Evolutionary conservation across 1,140 invertebrate species (phyloP).

Genomic region (Coptotermes formosanus): DNA sequence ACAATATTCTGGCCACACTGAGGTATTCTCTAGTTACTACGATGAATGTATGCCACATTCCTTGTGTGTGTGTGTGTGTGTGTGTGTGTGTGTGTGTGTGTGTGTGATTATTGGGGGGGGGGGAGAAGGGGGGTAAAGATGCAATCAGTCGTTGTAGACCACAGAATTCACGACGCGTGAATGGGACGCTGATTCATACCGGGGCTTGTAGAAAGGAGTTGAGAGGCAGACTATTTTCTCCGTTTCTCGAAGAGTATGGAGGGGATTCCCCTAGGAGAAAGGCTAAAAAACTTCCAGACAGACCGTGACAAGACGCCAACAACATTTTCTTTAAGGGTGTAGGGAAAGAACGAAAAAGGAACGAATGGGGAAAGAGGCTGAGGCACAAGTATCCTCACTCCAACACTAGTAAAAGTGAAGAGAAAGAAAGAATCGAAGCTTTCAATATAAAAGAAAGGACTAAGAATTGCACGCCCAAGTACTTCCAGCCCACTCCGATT

Average conservation of each 20-base stretch:
- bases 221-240: not conserved
- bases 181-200: not conserved
- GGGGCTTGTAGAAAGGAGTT: not conserved
- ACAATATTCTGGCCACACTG: no score
- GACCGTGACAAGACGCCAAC: slow-evolving; percentile 16
- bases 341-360: not conserved
- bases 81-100: no score
- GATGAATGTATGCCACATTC: no score
- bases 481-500: not conserved
- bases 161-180: not conserved
- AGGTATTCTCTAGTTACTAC: no score
- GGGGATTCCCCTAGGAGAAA: not conserved
- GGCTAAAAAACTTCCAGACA: not conserved
- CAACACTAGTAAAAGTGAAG: not conserved
- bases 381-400: not conserved
- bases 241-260: not conserved
- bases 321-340: not conserved
- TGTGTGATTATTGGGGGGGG: no score
- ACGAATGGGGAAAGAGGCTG: not conserved
- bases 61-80: no score
- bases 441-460: not conserved
- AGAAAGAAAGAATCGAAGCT: not conserved
- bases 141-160: not conserved
- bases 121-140: not conserved
- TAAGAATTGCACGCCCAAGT: not conserved